Conservation (phyloP, 1,140 invertebrate genomes). For the Spodoptera frugiperda region DNA sequence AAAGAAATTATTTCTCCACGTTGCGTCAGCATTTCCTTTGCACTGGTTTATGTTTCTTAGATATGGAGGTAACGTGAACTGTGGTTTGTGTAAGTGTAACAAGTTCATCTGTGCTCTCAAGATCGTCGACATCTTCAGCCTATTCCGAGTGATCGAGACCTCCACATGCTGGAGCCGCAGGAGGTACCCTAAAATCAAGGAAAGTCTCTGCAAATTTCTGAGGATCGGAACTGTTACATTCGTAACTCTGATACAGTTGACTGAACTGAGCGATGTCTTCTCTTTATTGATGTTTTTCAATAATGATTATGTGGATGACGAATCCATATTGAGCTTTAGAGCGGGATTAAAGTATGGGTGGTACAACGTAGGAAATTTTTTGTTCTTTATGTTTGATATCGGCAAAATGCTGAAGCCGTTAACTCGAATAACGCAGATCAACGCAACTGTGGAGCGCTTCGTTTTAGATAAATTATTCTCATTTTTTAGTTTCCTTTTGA, state of each 20-base stretch:
- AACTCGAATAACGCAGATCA: too few relatives aligned
- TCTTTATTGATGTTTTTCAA: slow-evolving; percentile 45
- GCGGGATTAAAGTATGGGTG: slow-evolving; percentile 44
- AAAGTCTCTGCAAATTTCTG: slow-evolving; percentile 53
- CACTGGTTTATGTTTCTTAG: slow-evolving; percentile 58
- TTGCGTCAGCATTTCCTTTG: slow-evolving; percentile 56
- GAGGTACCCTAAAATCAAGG: slow-evolving; percentile 29
- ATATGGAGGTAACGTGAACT: slow-evolving; percentile 55
- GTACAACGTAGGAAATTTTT: background rate
- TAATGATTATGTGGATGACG: slow-evolving; percentile 21
- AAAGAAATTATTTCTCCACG: slow-evolving; percentile 60
- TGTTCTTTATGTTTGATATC: slow-evolving; percentile 40
- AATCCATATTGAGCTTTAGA: slow-evolving; percentile 47
- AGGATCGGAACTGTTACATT: slow-evolving; percentile 54
- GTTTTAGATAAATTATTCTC: slow-evolving; percentile 53
- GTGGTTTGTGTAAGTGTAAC: slow-evolving; percentile 56
- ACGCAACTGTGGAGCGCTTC: slow-evolving; percentile 41
- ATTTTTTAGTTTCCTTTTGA: slow-evolving; percentile 52
- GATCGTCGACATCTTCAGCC: slow-evolving; percentile 51
- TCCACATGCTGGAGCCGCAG: slow-evolving; percentile 52
- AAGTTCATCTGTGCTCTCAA: slow-evolving; percentile 55
- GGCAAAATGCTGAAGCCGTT: too few relatives aligned
- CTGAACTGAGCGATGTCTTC: slow-evolving; percentile 49
- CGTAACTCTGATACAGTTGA: slow-evolving; percentile 50
- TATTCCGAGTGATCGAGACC: slow-evolving; percentile 54